These are phyloP conservation scores for Chrysemys picta DNA, from an alignment of 2,113 vertebrate species.

Conservation along the genomic window DNA sequence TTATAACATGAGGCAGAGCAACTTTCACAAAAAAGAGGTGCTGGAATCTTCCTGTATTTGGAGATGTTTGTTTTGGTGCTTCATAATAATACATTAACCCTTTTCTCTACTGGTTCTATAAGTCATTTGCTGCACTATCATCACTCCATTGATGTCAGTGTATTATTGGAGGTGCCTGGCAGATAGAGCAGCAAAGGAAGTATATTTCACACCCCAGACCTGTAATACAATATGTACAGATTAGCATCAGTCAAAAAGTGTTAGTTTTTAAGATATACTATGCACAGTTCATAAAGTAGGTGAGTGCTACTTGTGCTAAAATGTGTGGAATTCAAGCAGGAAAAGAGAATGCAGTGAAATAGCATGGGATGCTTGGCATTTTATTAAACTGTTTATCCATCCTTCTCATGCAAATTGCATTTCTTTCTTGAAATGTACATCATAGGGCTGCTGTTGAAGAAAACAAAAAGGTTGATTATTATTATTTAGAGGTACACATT, in stretches of 20 bases:
- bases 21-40: too few species aligned
- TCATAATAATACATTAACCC: too few species aligned
- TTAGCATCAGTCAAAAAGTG: not conserved
- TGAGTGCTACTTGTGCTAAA: not conserved
- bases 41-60: too few species aligned
- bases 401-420: not conserved
- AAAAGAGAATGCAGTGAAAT: not conserved
- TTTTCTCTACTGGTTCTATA: too few species aligned
- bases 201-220: not conserved
- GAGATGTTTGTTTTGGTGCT: too few species aligned
- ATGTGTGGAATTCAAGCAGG: not conserved
- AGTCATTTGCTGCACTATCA: too few species aligned
- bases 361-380: not conserved
- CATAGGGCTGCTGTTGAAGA: not conserved
- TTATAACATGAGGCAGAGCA: too few species aligned
- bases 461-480: not conserved
- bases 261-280: not conserved
- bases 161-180: not conserved
- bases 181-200: not conserved
- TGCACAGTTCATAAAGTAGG: not conserved
- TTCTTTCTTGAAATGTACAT: not conserved
- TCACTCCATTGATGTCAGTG: not conserved
- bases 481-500: not conserved
- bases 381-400: not conserved
- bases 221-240: not conserved